Evolutionary conservation across 2,888 invertebrate genomes (phyloP).

Genomic region (Eupithecia centaureata): DNA sequence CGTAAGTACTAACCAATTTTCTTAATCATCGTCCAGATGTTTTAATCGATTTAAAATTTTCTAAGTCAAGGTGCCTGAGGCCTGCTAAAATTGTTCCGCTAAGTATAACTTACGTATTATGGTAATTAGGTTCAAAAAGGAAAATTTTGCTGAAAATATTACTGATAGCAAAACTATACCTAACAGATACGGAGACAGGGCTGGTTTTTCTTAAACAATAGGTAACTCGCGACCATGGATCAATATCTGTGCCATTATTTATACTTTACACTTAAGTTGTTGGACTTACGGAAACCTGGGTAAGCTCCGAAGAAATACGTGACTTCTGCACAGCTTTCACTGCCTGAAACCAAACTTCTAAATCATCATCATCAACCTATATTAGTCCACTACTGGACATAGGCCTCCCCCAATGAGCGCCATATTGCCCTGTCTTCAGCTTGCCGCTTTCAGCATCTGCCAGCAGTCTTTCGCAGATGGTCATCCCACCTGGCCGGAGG

Average conservation of each 20-base stretch:
- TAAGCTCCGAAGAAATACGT: not conserved
- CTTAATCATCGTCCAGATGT: conserved; percentile 8
- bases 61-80: conserved; percentile 30
- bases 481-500: too few relatives aligned
- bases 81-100: conserved; percentile 32
- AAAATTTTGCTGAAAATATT: conserved; percentile 5
- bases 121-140: conserved; percentile 13
- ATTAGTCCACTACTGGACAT: too few relatives aligned
- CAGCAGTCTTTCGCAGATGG: too few relatives aligned
- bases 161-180: not conserved
- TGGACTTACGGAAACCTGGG: not conserved
- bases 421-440: too few relatives aligned
- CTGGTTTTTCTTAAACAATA: not conserved
- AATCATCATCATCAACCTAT: not conserved
- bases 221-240: not conserved
- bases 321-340: too few relatives aligned
- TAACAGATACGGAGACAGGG: not conserved
- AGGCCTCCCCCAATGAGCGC: too few relatives aligned
- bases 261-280: not conserved
- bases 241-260: conserved; percentile 1
- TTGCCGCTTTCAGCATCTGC: too few relatives aligned
- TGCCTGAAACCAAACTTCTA: not conserved
- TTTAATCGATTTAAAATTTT: conserved; percentile 17
- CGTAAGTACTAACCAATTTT: not conserved
- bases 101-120: conserved; percentile 28